Conservation (phyloP, 1,140 invertebrate species). For the Orussus abietinus region DNA sequence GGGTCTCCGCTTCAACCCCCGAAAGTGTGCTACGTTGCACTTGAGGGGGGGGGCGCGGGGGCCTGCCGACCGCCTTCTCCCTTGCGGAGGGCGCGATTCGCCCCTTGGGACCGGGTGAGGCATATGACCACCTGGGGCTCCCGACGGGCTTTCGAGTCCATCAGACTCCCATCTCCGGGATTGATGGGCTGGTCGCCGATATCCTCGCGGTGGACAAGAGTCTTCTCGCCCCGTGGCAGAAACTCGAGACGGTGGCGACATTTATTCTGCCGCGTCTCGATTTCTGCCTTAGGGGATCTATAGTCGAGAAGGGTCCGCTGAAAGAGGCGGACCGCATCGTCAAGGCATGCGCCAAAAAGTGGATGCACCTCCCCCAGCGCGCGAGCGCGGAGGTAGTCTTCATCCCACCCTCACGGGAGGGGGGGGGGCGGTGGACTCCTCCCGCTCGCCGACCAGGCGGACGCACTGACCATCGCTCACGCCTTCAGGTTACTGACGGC, state of each 20-base stretch:
- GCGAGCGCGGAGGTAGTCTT: constrained; percentile 29
- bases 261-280: constrained; percentile 36
- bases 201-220: constrained; percentile 18
- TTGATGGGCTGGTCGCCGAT: constrained; percentile 18
- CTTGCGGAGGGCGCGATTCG: constrained; percentile 13
- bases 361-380: constrained; percentile 29
- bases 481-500: constrained; percentile 28
- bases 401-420: constrained; percentile 19
- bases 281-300: constrained; percentile 29
- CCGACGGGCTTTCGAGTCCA: constrained; percentile 26
- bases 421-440: constrained; percentile 23
- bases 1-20: constrained; percentile 27
- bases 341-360: constrained; percentile 24
- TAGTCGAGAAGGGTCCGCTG: constrained; percentile 19
- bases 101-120: constrained; percentile 17
- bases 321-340: constrained; percentile 21
- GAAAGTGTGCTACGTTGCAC: constrained; percentile 29
- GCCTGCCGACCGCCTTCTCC: constrained; percentile 5
- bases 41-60: constrained; percentile 6
- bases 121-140: constrained; percentile 29
- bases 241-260: constrained; percentile 34
- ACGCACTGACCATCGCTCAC: constrained; percentile 25
- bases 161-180: constrained; percentile 21
- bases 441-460: constrained; percentile 22
- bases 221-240: constrained; percentile 43